These are phyloP conservation scores for Malurus alboscapulatus DNA, from an alignment of 2,113 vertebrate species.

Conservation along the genomic window DNA sequence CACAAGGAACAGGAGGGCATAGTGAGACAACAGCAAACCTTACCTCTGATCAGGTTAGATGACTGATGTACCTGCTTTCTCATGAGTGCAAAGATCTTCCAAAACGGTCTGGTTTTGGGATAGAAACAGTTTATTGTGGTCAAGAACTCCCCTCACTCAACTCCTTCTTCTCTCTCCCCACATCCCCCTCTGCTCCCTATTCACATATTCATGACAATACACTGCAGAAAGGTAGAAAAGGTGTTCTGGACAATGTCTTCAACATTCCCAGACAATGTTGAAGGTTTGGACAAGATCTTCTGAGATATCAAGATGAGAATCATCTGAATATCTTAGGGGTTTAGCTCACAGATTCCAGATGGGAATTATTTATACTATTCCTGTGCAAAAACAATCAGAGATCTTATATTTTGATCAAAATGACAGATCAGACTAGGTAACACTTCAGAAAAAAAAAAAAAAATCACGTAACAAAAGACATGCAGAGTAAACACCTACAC, in stretches of 20 bases:
- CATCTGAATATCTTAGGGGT: background rate
- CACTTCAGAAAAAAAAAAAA: background rate
- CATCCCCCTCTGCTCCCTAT: fast-evolving
- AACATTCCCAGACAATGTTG: background rate
- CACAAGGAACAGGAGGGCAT: background rate
- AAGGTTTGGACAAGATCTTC: background rate
- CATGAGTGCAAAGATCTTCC: background rate
- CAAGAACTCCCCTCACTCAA: background rate
- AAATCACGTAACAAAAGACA: background rate
- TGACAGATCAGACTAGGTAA: background rate
- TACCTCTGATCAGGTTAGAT: background rate
- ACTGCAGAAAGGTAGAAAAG: background rate
- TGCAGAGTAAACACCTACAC: background rate
- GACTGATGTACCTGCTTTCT: background rate
- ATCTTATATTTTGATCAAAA: background rate
- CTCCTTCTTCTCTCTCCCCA: background rate
- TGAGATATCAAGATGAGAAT: background rate
- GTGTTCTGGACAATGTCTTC: background rate
- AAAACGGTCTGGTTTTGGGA: background rate
- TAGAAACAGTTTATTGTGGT: background rate
- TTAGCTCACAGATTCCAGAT: background rate
- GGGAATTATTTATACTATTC: background rate
- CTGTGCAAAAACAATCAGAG: background rate
- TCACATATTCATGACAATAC: background rate
- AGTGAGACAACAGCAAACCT: background rate